A percentile compares a stretch with the other conserved stretches of the same genome.
Evolutionary conservation across 2,888 invertebrate species (phyloP).

Genomic region (Rhyacophila evoluta): DNA sequence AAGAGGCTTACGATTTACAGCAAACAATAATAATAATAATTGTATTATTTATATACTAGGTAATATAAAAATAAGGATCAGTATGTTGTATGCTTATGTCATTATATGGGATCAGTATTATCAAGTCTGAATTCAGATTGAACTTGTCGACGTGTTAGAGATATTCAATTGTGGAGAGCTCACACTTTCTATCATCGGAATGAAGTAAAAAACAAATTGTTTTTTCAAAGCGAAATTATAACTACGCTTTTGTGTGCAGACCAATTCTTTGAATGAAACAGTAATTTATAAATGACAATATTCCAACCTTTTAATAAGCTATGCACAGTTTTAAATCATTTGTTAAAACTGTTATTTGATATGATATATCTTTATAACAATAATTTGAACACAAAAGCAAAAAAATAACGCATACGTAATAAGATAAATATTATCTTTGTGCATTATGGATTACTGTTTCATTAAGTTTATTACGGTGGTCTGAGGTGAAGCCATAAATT

Average conservation of each 20-base stretch:
- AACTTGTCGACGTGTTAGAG: not conserved
- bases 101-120: not conserved
- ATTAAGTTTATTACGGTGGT: conserved; percentile 27
- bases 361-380: too few relatives aligned
- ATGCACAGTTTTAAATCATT: too few relatives aligned
- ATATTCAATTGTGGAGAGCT: conserved; percentile 4
- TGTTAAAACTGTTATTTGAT: too few relatives aligned
- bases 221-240: not conserved
- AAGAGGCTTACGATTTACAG: not conserved
- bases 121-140: not conserved
- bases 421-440: too few relatives aligned
- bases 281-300: not conserved
- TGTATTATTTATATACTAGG: not conserved
- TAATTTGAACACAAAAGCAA: too few relatives aligned
- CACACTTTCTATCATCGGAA: conserved; percentile 5
- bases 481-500: conserved; percentile 52
- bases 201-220: not conserved
- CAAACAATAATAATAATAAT: not conserved
- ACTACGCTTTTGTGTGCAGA: not conserved
- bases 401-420: too few relatives aligned
- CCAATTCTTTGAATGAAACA: not conserved
- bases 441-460: conserved; percentile 28
- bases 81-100: too few relatives aligned
- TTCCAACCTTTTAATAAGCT: too few relatives aligned
- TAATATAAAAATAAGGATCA: too few relatives aligned